Base-by-base conservation (phyloP, 2,888 invertebrate genomes). In the Lasius fuliginosus region DNA sequence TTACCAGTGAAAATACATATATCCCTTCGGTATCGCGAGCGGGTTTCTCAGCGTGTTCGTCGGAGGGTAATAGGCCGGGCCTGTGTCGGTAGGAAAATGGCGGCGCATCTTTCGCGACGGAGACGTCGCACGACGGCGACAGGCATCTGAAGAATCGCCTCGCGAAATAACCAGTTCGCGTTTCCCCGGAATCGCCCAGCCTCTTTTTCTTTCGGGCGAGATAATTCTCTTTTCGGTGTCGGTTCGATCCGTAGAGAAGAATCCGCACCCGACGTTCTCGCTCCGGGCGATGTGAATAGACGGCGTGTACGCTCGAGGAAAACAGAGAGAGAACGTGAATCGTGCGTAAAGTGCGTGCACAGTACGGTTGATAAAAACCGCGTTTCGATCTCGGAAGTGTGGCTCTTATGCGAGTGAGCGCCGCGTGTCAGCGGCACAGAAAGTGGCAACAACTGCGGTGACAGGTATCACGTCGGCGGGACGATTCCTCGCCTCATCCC, bases 41-140 rank as follows among this genome's bases (percentile, higher is more conserved):
- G 23, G 69, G 53, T 56, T 60, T 46, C 42, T 85, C 89, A 56
- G 30, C 49, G 64, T 73, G 88, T 77, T 77, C 62, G 83, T 83
- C 73, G 33, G 69, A 46, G 67, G 81, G 82, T 79, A 82, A 87
- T 88, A 90, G 87, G 86, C 89, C 90, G 89, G 90, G 90, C 85
- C 88, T 88, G 87, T 91, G 87, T 91, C 89, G 85, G 85, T 88
- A 89, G 88, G 86, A 90, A 90, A 90, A 90, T 90, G 90, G 90
- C 90, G 90, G 88, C 90, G 81, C 79, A 88, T 83, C 85, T 88
- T 83, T 82, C 86, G 83, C 83, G 86, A 85, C 82, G 88, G 86
- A 84, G 85, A 85, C 75, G 85, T 90, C 84, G 83, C 49, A 56
- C 83, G 64, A 82, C 75, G 64, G 69, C 82, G 64, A 58, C 53